Base-by-base conservation (phyloP, 1,140 invertebrate species). In the Eupristina koningsbergeri region DNA sequence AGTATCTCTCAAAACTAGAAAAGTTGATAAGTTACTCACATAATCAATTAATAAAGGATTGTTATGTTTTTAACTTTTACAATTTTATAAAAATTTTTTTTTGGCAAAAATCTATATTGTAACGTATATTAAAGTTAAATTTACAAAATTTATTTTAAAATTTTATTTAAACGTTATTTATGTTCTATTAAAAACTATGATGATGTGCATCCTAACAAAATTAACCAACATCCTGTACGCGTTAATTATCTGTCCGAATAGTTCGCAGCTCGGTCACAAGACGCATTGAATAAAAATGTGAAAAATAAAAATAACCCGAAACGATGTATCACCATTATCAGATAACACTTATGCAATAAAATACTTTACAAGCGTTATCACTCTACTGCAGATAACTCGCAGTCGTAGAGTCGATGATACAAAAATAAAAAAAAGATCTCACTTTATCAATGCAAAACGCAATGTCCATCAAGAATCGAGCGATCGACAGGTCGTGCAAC, bases 331-430 rank as follows among this genome's bases (percentile, higher is more conserved):
- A 11, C 61, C 3, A 64, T 58, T 58, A 64, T 64, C 29, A 31
- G 36, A 41, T n/a, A 71, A 41, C 67, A 71, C 67, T 71, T 41
- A n/a, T 71, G 67, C 67, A 71, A 71, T 41, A 71, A 71, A 69
- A 39, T 71, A 26, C 6, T 71, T 41, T 71, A 71, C 67, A 71
- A 71, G 67, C 41, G 36, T 41, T 39, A 41, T 71, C 67, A 41
- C 41, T 22, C 9, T 31, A 0, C 13, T 22, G 34, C 64, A 39
- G 34, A 36, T 67, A 22, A 22, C 0, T 67, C 13, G 64, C 34
- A 19, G 64, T 67, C 34, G 31, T 8, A 13, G 58, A 1, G n/a
- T 7, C 26, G 58, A 2, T 17, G 47, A 50, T 58, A 6, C 22
- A 58, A 58, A 26, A 22, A 58, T n/a, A n/a, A 26, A 58, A 26